Base-by-base conservation (phyloP, 1,140 invertebrate species). In the Drosophila chauvacae region DNA sequence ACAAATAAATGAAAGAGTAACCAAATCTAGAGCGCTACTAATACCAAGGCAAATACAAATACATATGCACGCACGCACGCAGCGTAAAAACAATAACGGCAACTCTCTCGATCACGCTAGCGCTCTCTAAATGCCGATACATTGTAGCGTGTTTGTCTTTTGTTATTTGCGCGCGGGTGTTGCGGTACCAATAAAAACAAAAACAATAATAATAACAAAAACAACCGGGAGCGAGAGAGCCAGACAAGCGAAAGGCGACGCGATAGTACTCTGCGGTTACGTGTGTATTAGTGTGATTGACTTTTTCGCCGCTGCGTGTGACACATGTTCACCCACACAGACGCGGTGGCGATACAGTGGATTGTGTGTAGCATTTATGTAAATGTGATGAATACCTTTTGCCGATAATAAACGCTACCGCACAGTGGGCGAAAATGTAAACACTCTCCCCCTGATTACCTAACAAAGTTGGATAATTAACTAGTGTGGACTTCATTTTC, bases 81-180 rank as follows among this genome's bases (percentile, higher is more conserved):
- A 79, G 55, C 69, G 74, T 41, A 62, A 56, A 64, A 57, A 73
- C 77, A 85, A 44, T 85, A 84, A 84, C 77, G 81, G 81, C 66
- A 85, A 33, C 70, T 73, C 18, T 55, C 45, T 39, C 42, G 47
- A 60, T 18, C 14, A 45, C 33, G 20, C 13, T 59, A 30, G 44
- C 14, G 20, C 13, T 37, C 48, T 58, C 28, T 39, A 73, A 81
- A 81, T 81, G 77, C 69, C 73, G 64, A 85, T 85, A 85, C 78
- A 74, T 73, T 77, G 72, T 77, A 68, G 62, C 60, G 56, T 42
- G 69, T 13, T 63, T 58, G n/a, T 80, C 60, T 84, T 85, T 84
- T 84, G 81, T 84, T 84, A 84, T 84, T 84, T 84, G 72, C 81
- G 81, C 75, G 81, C 81, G 81, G 80, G 81, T 82, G 74, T 60